Evolutionary conservation across 2,113 vertebrate species (phyloP).

Genomic region (Chitala chitala): DNA sequence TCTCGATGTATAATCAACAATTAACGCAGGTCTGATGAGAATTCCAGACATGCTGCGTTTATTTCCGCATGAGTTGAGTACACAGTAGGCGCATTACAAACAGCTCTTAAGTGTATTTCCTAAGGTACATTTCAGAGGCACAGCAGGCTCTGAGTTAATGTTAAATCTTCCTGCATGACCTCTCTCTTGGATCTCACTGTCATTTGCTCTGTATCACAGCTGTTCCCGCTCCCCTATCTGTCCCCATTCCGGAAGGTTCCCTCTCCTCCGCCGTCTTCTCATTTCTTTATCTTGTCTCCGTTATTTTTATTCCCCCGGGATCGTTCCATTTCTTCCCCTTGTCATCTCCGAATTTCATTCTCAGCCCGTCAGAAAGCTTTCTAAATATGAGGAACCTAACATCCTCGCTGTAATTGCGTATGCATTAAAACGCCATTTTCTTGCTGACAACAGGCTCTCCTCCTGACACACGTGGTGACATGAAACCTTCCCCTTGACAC

Average conservation of each 20-base stretch:
- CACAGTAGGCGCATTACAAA: conserved; percentile 25
- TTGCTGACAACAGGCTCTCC: not conserved
- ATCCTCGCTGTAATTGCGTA: conserved; percentile 4
- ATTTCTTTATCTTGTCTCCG: not conserved
- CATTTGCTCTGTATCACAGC: not conserved
- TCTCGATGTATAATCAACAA: conserved; percentile 13
- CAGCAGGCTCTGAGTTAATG: conserved; percentile 32
- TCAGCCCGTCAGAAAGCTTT: not conserved
- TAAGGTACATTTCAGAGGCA: conserved; percentile 34
- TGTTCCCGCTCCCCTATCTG: not conserved
- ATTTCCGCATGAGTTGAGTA: conserved; percentile 23
- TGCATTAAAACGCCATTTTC: conserved; percentile 9
- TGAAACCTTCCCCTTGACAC: too few relatives aligned
- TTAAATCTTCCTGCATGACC: conserved; percentile 28
- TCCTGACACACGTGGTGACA: too few relatives aligned
- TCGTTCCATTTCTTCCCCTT: not conserved
- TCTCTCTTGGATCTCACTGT: conserved; percentile 7
- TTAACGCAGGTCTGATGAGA: conserved; percentile 27
- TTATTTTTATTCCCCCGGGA: not conserved
- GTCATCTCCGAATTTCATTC: conserved; percentile 10
- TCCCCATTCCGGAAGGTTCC: not conserved
- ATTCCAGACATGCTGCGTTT: not conserved
- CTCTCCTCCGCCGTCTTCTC: not conserved
- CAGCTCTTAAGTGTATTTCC: conserved; percentile 21
- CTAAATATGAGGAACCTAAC: conserved; percentile 3